Conservation (phyloP, 2,888 invertebrate genomes). For the Mimachlamys varia region DNA sequence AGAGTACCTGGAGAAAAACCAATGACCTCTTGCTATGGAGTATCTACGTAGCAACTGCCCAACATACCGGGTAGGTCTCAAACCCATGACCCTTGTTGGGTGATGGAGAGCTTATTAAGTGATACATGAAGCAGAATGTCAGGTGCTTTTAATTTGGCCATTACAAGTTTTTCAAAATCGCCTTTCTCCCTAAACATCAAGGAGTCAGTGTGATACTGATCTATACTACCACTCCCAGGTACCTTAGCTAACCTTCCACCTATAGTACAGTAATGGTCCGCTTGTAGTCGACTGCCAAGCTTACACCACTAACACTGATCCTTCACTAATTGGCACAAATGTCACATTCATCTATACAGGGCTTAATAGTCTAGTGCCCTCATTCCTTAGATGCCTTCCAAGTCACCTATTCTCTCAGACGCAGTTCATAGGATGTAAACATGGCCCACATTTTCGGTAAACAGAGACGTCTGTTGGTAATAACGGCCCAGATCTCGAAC, state of each 20-base stretch:
- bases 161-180: too few relatives aligned
- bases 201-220: neutral
- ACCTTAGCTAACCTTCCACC: neutral
- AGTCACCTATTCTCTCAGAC: neutral
- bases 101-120: too few relatives aligned
- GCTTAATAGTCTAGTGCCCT: neutral
- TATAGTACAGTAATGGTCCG: too few relatives aligned
- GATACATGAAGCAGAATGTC: too few relatives aligned
- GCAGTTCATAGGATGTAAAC: conserved; percentile 5
- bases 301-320: neutral
- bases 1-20: too few relatives aligned
- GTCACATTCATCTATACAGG: neutral
- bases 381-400: neutral
- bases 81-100: too few relatives aligned
- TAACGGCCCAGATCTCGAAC: neutral
- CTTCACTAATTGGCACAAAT: neutral
- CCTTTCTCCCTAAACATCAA: too few relatives aligned
- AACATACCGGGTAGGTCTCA: too few relatives aligned
- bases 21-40: too few relatives aligned
- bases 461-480: neutral
- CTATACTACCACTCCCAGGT: neutral
- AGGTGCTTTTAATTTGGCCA: too few relatives aligned
- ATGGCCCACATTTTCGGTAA: neutral
- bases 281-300: too few relatives aligned
- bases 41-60: too few relatives aligned